phyloP scores from a whole-genome alignment of 2,797 vertebrate genomes.

The Artibeus jamaicensis region DNA sequence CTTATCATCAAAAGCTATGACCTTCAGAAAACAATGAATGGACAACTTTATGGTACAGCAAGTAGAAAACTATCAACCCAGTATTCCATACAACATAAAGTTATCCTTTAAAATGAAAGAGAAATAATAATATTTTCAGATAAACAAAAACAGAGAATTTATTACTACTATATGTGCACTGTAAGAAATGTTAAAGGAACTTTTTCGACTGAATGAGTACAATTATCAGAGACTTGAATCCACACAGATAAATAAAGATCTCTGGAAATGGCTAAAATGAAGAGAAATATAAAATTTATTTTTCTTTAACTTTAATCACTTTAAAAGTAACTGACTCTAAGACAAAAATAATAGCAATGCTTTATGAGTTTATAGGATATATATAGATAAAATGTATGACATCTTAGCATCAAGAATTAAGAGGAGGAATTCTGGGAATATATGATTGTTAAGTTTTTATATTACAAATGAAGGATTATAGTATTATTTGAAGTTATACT shows the following conservation, averaged over 20 bases:
- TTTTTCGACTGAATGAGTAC: neutral
- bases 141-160: neutral
- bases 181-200: neutral
- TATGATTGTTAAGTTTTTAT: neutral
- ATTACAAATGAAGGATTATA: neutral
- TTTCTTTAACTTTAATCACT: neutral
- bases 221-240: neutral
- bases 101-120: neutral
- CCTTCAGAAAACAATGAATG: constrained; percentile 22
- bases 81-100: neutral
- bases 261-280: neutral
- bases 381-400: neutral
- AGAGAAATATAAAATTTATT: neutral
- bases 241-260: neutral
- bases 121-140: neutral
- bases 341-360: neutral
- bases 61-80: neutral
- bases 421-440: neutral
- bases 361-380: neutral
- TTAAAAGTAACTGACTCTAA: neutral
- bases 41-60: neutral
- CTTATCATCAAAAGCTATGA: neutral
- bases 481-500: neutral
- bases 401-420: neutral
- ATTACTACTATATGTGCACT: neutral